A percentile compares a stretch with the other conserved stretches of the same genome.
Conservation (phyloP, 2,113 vertebrate genomes). For the Peromyscus polionotus region DNA sequence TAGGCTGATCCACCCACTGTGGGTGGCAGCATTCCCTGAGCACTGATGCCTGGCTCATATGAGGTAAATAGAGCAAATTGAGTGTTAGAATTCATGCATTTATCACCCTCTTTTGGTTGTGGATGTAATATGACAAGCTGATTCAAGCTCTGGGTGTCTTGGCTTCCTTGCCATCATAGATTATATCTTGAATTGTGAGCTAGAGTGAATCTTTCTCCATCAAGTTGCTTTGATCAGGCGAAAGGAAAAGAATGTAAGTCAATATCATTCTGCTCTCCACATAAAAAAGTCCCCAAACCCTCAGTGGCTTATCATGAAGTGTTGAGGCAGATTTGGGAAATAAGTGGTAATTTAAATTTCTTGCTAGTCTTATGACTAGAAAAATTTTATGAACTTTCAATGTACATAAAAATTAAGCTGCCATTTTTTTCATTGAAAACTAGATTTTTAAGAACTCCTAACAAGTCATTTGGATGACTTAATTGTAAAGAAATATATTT, state of each 20-base stretch:
- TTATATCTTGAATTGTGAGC: not conserved
- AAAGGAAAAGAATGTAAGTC: not conserved
- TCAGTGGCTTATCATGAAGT: constrained; percentile 25
- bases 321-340: not conserved
- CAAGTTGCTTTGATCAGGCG: not conserved
- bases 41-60: not conserved
- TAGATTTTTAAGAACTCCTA: constrained; percentile 17
- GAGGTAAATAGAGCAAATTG: not conserved
- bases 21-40: not conserved
- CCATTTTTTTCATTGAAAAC: constrained; percentile 4
- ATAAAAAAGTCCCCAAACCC: not conserved
- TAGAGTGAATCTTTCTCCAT: not conserved
- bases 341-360: constrained; percentile 16
- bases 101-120: not conserved
- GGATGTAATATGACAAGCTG: not conserved
- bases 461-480: constrained; percentile 35
- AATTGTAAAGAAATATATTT: constrained; percentile 11
- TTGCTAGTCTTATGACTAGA: not conserved
- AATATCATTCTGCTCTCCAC: not conserved
- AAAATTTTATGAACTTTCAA: constrained; percentile 35
- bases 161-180: not conserved
- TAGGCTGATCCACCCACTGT: not conserved
- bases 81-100: not conserved
- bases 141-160: not conserved
- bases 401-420: constrained; percentile 31